Evolutionary conservation across 2,888 invertebrate species (phyloP).

Genomic region (Myopa tessellatipennis): DNA sequence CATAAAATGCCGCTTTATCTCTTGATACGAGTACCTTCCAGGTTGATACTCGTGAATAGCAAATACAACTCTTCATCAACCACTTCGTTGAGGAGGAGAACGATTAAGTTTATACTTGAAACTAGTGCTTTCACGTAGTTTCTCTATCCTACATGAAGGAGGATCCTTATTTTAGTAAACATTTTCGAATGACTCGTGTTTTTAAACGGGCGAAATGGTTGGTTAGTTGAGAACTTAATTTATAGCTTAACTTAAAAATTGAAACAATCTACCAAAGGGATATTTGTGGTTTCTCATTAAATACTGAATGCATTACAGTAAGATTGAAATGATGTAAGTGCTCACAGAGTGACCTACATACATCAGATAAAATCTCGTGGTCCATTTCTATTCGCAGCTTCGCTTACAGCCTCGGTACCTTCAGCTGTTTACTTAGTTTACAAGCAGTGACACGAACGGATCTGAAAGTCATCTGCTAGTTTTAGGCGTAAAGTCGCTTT

Average conservation of each 20-base stretch:
- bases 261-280: not conserved
- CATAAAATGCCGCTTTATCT: too few species aligned
- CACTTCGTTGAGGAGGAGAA: too few species aligned
- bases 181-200: not conserved
- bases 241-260: not conserved
- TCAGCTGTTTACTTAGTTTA: not conserved
- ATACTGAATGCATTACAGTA: not conserved
- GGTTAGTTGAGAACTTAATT: not conserved
- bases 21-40: too few species aligned
- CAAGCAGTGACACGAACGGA: not conserved
- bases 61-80: too few species aligned
- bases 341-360: not conserved
- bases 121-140: too few species aligned
- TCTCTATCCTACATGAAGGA: too few species aligned
- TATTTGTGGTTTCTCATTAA: not conserved
- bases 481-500: not conserved
- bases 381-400: not conserved
- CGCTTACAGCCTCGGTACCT: not conserved
- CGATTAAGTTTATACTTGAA: too few species aligned
- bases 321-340: not conserved
- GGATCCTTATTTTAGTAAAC: not conserved
- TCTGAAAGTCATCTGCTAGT: not conserved
- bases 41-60: too few species aligned
- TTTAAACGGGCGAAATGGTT: not conserved
- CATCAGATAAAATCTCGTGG: not conserved